Evolutionary conservation across 1,140 invertebrate genomes (phyloP).

Genomic region (Drosophila pruinosa): DNA sequence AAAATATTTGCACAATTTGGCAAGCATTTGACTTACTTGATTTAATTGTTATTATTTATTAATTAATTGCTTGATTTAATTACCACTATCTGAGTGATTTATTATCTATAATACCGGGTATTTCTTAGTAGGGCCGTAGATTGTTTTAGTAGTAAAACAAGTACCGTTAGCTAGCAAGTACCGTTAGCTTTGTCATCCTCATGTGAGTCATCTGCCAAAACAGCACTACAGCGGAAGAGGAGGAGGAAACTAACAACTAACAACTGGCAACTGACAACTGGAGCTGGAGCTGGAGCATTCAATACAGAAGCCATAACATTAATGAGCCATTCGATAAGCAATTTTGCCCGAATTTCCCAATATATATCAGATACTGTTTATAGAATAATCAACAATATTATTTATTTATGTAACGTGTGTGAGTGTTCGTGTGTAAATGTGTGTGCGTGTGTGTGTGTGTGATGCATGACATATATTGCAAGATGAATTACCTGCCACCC

Average conservation of each 20-base stretch:
- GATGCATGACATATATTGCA: constrained; percentile 55
- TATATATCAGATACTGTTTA: neutral
- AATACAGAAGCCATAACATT: neutral
- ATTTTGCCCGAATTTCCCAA: neutral
- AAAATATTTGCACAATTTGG: too few species aligned
- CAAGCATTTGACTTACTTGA: too few species aligned
- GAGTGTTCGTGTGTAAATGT: neutral
- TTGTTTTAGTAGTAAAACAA: neutral
- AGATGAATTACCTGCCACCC: constrained; percentile 55
- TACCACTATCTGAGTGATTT: too few species aligned
- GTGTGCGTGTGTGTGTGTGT: constrained; percentile 12
- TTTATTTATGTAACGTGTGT: constrained; percentile 11
- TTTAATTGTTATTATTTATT: too few species aligned
- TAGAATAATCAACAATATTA: constrained; percentile 1
- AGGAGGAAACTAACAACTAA: neutral
- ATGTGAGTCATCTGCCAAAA: constrained; percentile 18
- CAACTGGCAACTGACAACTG: neutral
- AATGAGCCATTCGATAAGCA: neutral
- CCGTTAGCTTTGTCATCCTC: constrained; percentile 14
- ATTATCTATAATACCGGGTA: too few species aligned
- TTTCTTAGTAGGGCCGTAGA: too few species aligned
- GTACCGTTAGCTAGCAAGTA: neutral
- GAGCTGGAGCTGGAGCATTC: neutral
- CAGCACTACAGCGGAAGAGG: neutral
- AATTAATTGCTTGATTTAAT: too few species aligned